Conservation (phyloP, 2,113 vertebrate species). For the Amphiprion percula region DNA sequence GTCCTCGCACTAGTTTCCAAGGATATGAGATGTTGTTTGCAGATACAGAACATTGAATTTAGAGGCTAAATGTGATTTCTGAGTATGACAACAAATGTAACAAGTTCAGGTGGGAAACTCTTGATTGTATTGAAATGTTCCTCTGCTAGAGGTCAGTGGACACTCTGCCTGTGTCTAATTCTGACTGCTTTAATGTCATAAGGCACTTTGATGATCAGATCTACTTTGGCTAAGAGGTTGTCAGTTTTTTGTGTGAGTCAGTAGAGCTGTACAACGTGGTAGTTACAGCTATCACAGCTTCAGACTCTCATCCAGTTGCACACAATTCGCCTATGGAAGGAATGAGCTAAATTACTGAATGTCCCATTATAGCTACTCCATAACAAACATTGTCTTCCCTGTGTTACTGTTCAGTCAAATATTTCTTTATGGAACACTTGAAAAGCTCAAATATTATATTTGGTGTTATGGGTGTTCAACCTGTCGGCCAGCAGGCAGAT, state of each 20-base stretch:
- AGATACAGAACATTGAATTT: conserved; percentile 12
- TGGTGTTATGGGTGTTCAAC: neutral
- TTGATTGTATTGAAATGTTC: neutral
- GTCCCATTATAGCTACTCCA: neutral
- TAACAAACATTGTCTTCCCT: neutral
- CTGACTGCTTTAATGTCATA: too few species aligned
- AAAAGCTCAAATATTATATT: neutral
- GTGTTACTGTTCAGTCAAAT: neutral
- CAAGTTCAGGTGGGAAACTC: conserved; percentile 5
- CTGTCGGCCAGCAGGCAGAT: too few species aligned
- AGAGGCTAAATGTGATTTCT: conserved; percentile 27
- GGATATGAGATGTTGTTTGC: conserved; percentile 28
- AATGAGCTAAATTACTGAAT: neutral
- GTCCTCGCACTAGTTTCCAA: conserved; percentile 24
- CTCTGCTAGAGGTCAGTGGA: neutral
- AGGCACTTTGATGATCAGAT: too few species aligned
- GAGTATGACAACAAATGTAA: neutral
- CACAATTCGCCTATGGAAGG: neutral
- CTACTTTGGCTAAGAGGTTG: too few species aligned
- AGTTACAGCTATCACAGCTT: neutral
- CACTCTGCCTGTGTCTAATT: too few species aligned
- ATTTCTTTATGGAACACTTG: neutral
- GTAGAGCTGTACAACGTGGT: too few species aligned
- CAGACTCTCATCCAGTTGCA: neutral
- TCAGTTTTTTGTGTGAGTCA: too few species aligned